Evolutionary conservation across 2,113 vertebrate species (phyloP), one percentile per base, ranked within the genome.

Genomic region (Hippolais icterina): DNA sequence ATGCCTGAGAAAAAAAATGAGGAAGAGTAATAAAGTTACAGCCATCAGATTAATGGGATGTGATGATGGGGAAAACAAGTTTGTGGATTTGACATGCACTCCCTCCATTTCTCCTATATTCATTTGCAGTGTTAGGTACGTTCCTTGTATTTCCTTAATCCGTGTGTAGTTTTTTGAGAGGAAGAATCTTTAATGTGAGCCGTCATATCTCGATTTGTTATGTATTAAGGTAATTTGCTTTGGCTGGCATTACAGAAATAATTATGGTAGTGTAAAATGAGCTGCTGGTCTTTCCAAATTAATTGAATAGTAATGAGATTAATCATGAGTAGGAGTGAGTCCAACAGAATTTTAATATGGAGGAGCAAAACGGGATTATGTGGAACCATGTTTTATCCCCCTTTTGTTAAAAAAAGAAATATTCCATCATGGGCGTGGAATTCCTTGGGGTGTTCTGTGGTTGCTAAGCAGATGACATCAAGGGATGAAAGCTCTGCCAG

Each of bases 231-330:
- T 90, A 81, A 92, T 95, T 94, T 66, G 22, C 71, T 90, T 89
- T 89, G 87, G 52, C 85, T 77, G 53, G 78, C 22, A 52, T 83
- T 92, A 41, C 25, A 81, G 65, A 90, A 95, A 74, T 92, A 86
- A 93, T 95, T 88, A 74, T 2, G 9, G 50, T 37, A 44, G 35
- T 83, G 20, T 59, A 83, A 90, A 96, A 95, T 70, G 44, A 84
- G 41, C 77, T 94, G 11, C 78, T 91, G 81, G 63, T 76, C 74
- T 87, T 93, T 68, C 9, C 31, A 92, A 74, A 94, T 87, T 88
- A 86, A 78, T 83, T 87, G 79, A 56, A 92, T 27, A 91, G 82
- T 92, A 90, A 80, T 83, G 79, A 87, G 27, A 92, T 93, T 85
- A 92, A 74, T 94, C 71, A 56, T 19, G 42, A 88, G 75, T 52